These are phyloP conservation scores for Ischnura elegans DNA, from an alignment of 2,888 invertebrate species.

Conservation along the genomic window DNA sequence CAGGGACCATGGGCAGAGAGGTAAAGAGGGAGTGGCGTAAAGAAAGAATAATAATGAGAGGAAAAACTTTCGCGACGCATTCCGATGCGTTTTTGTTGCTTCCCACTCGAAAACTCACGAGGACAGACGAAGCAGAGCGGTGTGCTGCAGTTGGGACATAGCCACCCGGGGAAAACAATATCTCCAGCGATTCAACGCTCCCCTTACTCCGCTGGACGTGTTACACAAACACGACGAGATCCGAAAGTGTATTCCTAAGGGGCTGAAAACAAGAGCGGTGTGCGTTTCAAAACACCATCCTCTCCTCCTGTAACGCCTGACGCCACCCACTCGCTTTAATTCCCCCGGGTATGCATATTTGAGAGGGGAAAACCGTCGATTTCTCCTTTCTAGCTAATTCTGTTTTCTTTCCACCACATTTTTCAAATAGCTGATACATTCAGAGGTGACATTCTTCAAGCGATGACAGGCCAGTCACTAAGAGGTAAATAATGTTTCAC, in stretches of 20 bases:
- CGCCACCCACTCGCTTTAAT: not conserved
- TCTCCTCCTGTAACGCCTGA: not conserved
- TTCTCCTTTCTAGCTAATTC: not conserved
- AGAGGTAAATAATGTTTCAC: too few species aligned
- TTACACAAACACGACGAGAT: conserved; percentile 8
- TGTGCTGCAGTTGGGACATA: not conserved
- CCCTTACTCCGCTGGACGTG: not conserved
- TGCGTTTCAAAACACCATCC: not conserved
- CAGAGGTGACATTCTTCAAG: too few species aligned
- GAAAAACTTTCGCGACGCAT: not conserved
- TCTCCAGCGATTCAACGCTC: not conserved
- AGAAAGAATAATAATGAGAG: not conserved
- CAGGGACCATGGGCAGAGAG: not conserved
- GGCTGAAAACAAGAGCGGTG: not conserved
- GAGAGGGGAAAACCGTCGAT: not conserved
- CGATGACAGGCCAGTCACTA: too few species aligned
- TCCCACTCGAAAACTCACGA: not conserved
- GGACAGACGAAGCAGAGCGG: not conserved
- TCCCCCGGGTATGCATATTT: not conserved
- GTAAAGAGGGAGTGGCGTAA: not conserved
- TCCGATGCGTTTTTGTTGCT: not conserved
- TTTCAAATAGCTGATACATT: too few species aligned
- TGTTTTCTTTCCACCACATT: not conserved
- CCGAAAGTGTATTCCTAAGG: not conserved
- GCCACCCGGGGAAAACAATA: not conserved